Base-by-base conservation (phyloP, 2,888 invertebrate species). In the Megastigmus dorsalis region DNA sequence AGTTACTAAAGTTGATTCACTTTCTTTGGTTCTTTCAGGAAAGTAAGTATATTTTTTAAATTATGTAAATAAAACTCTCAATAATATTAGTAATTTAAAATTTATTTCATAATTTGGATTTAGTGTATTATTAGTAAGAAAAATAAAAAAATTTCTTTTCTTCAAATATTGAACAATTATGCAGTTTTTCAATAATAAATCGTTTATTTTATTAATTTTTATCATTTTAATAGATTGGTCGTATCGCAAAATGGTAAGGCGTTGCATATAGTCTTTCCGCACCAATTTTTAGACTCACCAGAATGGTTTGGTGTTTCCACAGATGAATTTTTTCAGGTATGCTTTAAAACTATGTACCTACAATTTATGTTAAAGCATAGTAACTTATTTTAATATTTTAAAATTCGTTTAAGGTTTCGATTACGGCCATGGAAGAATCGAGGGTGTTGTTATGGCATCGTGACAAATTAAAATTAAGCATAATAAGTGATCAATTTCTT, bases 291-390 rank as follows among this genome's bases (percentile, higher is more conserved):
- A 80, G 95, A 95, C 89, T 95, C 95, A 78, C 95, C 95, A 62
- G 95, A 95, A 89, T 95, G 95, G 94, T 95, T 95, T 88, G 95
- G 95, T 77, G 95, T 95, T 55, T 94, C 95, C 68, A 95, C 95
- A 33, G 95, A 95, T 85, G 95, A 95, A 86, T 94, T 91, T 87
- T 95, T 95, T 89, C 95, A 95, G 91, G 95, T 94, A 89, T n/a
- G n/a, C 7, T 48, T 63, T 65, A 26, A 52, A 15, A n/a, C 6
- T 26, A 26, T 18, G 30, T 26, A 23, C n/a, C n/a, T 20, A 26
- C 45, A 30, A 33, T 48, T 13, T 3, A n/a, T n/a, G n/a, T 15
- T 13, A 38, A 26, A 10, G 4, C 10, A 45, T 30, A 13, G 10
- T 54, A 10, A 15, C 2, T 30, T 15, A 26, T n/a, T 3, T 33